Base-by-base conservation (phyloP, 2,797 vertebrate species). In the Anguilla megastoma region DNA sequence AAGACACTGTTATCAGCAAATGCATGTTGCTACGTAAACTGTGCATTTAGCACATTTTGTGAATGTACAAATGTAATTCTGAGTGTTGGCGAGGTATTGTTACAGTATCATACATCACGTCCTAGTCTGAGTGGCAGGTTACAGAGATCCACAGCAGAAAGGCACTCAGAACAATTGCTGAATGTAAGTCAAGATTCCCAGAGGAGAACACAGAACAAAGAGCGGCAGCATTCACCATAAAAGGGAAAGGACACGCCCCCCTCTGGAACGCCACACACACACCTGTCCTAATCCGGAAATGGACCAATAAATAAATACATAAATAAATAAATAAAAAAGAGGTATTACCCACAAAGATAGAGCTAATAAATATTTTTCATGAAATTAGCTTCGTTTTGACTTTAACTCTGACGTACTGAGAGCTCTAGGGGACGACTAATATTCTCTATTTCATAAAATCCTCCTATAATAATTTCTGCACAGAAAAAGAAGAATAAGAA, bases 141-240 rank as follows among this genome's bases (percentile, higher is more conserved):
- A 66, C 18, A 86, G 1, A 27, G 56, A 8, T 3, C 36, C 33
- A 87, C 12, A n/a, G 74, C 84, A 48, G 12, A 58, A 84, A 89
- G 87, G 91, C 84, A 84, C 21, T 14, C 92, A 85, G 87, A 93
- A 88, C 84, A 93, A 56, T 16, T 90, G 36, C 33, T 93, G 76
- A 86, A 92, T 58, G 63, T 21, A 41, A 76, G 7, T n/a, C 69
- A 9, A 66, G 83, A 52, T 56, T 92, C 91, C 94, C 80, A 24
- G 12, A 27, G 83, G 50, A 27, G 12, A 2, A 14, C 18, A 56
- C 21, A 50, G 79, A 10, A 52, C 6, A 83, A 54, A 12, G 18
- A 30, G 7, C 48, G 3, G 4, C 21, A 24, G 79, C 27, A 45
- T 9, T 27, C 48, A 84, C 82, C 24, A 30, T 14, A 84, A 16